Evolutionary conservation across 2,113 vertebrate species (phyloP), one percentile per base, ranked within the genome.

Genomic region (Bagarius yarrelli): DNA sequence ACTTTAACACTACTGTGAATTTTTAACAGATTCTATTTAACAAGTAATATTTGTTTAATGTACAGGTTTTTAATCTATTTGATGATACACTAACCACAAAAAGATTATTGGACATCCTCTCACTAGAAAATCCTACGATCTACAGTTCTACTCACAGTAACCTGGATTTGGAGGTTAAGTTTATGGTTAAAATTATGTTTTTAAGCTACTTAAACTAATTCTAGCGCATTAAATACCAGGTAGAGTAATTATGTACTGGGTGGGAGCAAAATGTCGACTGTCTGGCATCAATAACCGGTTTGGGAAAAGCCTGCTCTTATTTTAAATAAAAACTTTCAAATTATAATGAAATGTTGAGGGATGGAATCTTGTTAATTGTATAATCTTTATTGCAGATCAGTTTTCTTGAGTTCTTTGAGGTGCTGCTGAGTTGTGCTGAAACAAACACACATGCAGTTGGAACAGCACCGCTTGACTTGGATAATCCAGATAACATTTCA

Each of bases 381-480:
- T 47, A 1, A 74, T 57, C 70, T 78, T 61, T 32, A 23, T 78
- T 92, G 53, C 87, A 99, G 97, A 85, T 98, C 60, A 93, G 94
- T 1, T 97, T 98, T 88, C 93, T 99, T 81, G 97, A 98, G 76
- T 99, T 98, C 90, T 94, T 95, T 30, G 97, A 98, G 87, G 93
- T 94, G 13, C 90, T 99, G n/a, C 84, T 98, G n/a, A 90, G 89
- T 9, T 96, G 95, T 44, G 94, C 94, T 0, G 78, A 93, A 52
- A 71, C 94, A 23, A 87, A 89, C 79, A 89, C 88, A 74, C 67
- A 44, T n/a, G 74, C 23, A 23, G 74, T 67, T 2, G 64, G 66
- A 78, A 77, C 66, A 23, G 30, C 40, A 40, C 34, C 6, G 52
- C 5, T 0, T 1, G 73, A 61, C 2, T 44, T 52, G 32, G 15